phyloP scores from a whole-genome alignment of 2,113 vertebrate species.

The Dicrurus megarhynchus region DNA sequence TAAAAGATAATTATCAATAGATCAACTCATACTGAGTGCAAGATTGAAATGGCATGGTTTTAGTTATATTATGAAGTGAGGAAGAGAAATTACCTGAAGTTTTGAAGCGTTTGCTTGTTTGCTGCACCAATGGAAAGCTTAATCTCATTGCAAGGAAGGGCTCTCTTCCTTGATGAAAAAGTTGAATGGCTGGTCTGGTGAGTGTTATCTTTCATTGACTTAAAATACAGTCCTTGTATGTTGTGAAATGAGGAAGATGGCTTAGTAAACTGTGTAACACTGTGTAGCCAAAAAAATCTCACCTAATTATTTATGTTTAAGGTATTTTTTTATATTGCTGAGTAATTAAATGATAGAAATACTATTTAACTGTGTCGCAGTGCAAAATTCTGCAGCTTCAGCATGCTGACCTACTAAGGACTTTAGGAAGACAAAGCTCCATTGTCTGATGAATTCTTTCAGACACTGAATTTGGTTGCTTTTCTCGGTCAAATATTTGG shows the following conservation, averaged over 20 bases:
- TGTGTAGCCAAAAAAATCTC: neutral
- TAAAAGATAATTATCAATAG: neutral
- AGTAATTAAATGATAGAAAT: neutral
- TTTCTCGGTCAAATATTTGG: neutral
- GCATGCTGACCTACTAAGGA: neutral
- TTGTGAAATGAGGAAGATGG: neutral
- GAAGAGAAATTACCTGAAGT: neutral
- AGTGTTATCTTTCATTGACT: slow-evolving; percentile 19
- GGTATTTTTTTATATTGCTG: neutral
- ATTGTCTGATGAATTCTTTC: neutral
- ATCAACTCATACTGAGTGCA: neutral
- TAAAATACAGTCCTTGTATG: neutral
- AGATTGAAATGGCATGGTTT: neutral
- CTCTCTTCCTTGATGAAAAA: slow-evolving; percentile 36
- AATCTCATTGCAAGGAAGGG: slow-evolving; percentile 38
- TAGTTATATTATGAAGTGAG: neutral
- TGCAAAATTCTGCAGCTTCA: neutral
- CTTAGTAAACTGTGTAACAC: neutral
- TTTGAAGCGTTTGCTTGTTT: neutral
- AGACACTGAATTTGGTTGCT: neutral
- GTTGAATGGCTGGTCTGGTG: slow-evolving; percentile 55
- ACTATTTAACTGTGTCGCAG: neutral
- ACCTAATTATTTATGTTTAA: neutral
- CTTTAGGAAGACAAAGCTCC: neutral
- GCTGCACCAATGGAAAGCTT: slow-evolving; percentile 45